Evolutionary conservation across 2,888 invertebrate genomes (phyloP), one percentile per base, ranked within the genome.

Genomic region (Bimastos eiseni): DNA sequence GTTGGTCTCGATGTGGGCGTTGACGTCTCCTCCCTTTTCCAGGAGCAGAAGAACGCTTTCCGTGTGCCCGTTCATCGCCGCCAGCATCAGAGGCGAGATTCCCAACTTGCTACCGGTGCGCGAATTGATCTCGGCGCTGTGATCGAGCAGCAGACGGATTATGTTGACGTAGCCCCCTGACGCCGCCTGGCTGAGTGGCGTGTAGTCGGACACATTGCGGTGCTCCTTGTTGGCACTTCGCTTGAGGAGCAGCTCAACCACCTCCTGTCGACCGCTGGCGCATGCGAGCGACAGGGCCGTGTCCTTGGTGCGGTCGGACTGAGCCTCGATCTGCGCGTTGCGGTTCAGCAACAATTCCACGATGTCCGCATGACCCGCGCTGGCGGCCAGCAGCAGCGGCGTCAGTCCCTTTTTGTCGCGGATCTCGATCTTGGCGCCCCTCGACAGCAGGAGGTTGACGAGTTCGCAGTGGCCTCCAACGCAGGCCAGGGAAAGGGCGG

Each of bases 201-300:
- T 99, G 95, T 99, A 99, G 96, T 99, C 99, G 38, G 98, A 99
- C n/a, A 99, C 99, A 95, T 99, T 99, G 91, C 99, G 97, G 95
- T 99, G 99, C 92, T 96, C 96, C 95, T 99, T 99, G 96, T 99
- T 99, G 90, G 99, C 98, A 93, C 97, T 97, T 92, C 98, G 97
- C 92, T 96, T 97, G 90, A 99, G 96, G 92, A 99, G 96, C 90
- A 98, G 96, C 94, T 99, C 99, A 3, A 99, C 99, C 83, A 98
- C 97, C 96, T 99, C 99, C 95, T 98, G 98, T 93, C 98, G 96
- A 30, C 99, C 99, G 90, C 99, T 98, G 91, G 98, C 98, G 96
- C 99, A 99, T 2, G 99, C 99, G 91, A 99, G 96, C 91, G 99
- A 99, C 37, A 99, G 96, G 0, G 99, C 98, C 34, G 99, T 99